Evolutionary conservation across 2,797 vertebrate genomes (phyloP), one percentile per base, ranked within the genome.

Genomic region (Dallia pectoralis): DNA sequence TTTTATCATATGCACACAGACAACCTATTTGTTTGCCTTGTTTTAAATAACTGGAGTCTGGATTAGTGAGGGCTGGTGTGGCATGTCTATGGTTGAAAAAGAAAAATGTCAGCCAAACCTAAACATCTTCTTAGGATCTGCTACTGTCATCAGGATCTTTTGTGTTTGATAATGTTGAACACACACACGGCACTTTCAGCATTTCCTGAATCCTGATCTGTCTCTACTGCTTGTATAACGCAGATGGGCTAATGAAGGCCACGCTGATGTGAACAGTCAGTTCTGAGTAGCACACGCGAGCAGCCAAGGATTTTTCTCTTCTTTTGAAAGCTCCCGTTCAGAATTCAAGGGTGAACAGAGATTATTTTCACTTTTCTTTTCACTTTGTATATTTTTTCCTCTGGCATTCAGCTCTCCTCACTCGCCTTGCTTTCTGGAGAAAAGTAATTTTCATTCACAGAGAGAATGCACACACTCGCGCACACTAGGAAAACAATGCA

Each of bases 401-500:
- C n/a, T 86, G 73, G 83, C 79, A 87, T 91, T 91, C 88, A 87
- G 85, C 80, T 77, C 48, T 33, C 67, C 70, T 63, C 51, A 73
- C 84, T 85, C 27, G 86, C 67, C 70, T 63, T 40, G 74, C 84
- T 85, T 25, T 85, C 81, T 18, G 86, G 87, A 87, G 86, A 88
- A 89, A 91, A 89, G 90, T 90, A 80, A 91, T 92, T 92, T 40
- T 89, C 85, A 80, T 85, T 91, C 88, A 88, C 89, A 88, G 79
- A 77, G 86, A 93, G 89, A 90, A 91, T 62, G 59, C 4, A 7
- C 36, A 40, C 36, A 7, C n/a, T n/a, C n/a, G 6, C 33, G 22
- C 49, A 22, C 18, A 19, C 48, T 74, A 81, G 86, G 86, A 40
- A 85, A 87, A 79, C 88, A 89, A 89, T 88, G 88, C 89, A 92